Evolutionary conservation across 2,888 invertebrate genomes (phyloP).

Genomic region (Caprella mutica): DNA sequence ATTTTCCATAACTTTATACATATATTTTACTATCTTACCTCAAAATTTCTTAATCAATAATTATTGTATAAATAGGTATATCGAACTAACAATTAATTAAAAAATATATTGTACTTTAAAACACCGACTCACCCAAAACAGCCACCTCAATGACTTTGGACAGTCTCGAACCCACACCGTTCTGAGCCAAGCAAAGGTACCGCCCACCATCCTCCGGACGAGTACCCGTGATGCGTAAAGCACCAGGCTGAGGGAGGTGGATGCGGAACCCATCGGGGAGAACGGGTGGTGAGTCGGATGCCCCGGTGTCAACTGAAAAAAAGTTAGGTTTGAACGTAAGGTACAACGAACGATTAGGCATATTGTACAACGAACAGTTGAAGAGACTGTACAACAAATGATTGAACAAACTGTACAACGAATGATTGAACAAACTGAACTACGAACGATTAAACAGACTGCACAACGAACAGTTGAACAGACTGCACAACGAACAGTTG

Average conservation of each 20-base stretch:
- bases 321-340: too few relatives aligned
- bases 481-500: too few relatives aligned
- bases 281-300: conserved; percentile 17
- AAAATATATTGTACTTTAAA: not conserved
- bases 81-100: too few relatives aligned
- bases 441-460: too few relatives aligned
- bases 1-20: too few relatives aligned
- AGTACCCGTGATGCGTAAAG: conserved; percentile 20
- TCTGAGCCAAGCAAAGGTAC: conserved; percentile 26
- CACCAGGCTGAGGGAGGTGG: conserved; percentile 15
- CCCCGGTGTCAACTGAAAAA: conserved; percentile 13
- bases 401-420: too few relatives aligned
- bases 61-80: not conserved
- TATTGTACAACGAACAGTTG: too few relatives aligned
- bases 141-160: conserved; percentile 23
- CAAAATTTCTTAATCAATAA: not conserved
- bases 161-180: conserved; percentile 21
- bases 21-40: not conserved
- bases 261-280: conserved; percentile 25
- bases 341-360: too few relatives aligned
- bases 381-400: too few relatives aligned
- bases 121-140: conserved; percentile 21
- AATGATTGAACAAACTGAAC: too few relatives aligned
- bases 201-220: conserved; percentile 24
- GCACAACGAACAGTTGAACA: too few relatives aligned